phyloP scores from a whole-genome alignment of 2,113 vertebrate species.

The Scatophagus argus region DNA sequence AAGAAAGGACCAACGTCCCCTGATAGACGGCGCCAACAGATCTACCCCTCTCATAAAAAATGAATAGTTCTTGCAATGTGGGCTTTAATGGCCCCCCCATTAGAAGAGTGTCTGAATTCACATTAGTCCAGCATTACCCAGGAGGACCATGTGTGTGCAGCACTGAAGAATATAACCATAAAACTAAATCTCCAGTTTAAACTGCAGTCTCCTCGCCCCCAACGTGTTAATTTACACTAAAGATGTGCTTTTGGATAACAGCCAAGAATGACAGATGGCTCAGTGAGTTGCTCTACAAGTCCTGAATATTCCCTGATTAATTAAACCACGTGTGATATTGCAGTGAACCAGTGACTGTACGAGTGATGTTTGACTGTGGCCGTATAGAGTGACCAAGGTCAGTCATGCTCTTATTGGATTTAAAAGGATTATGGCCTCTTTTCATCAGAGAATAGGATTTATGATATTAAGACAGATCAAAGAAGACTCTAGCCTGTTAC shows the following conservation, averaged over 20 bases:
- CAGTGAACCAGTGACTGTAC: neutral
- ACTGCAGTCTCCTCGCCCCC: conserved; percentile 32
- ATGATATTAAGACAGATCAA: conserved; percentile 8
- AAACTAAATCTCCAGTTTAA: conserved; percentile 67
- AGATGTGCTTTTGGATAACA: conserved; percentile 54
- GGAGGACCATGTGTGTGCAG: conserved; percentile 63
- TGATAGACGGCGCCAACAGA: conserved; percentile 56
- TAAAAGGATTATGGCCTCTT: conserved; percentile 18
- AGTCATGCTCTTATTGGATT: conserved; percentile 7
- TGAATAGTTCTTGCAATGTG: conserved; percentile 63
- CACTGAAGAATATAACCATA: conserved; percentile 58
- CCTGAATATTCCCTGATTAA: conserved; percentile 39
- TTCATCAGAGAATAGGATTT: conserved; percentile 3
- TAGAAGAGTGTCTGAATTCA: conserved; percentile 67
- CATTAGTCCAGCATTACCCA: conserved; percentile 63
- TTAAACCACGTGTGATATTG: conserved; percentile 21
- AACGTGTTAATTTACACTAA: conserved; percentile 68
- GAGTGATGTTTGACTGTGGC: conserved; percentile 6
- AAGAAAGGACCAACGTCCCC: too few species aligned
- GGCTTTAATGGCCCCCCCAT: conserved; percentile 71
- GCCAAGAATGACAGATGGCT: conserved; percentile 47
- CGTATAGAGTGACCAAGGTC: conserved; percentile 16
- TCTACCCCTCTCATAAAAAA: conserved; percentile 76
- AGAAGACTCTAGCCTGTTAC: neutral
- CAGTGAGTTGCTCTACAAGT: conserved; percentile 27